Conservation (phyloP, 2,113 vertebrate genomes). For the Ursus arctos region DNA sequence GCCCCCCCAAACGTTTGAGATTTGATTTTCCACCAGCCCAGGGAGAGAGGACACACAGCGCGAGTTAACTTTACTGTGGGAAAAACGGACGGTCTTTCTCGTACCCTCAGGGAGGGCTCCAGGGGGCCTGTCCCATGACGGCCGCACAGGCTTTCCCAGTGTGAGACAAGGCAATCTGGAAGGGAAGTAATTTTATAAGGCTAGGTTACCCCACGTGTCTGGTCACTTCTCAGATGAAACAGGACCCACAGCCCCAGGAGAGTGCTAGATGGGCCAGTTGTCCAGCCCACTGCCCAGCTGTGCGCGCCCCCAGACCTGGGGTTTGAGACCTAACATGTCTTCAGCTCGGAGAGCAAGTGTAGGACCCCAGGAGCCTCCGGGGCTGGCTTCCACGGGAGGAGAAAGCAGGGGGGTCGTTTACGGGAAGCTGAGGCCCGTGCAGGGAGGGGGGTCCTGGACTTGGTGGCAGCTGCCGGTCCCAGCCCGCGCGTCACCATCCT, state of each 20-base stretch:
- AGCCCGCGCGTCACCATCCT: rapidly evolving
- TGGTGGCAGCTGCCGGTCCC: background rate
- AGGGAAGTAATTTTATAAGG: background rate
- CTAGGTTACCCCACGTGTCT: background rate
- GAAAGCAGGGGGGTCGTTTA: background rate
- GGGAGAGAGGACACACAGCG: background rate
- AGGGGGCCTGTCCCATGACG: background rate
- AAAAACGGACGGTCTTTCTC: background rate
- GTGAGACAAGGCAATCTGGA: background rate
- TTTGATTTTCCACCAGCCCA: background rate
- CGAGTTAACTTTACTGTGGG: background rate
- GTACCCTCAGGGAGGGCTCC: background rate
- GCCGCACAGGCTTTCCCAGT: background rate
- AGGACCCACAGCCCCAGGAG: background rate
- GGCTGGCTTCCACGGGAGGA: background rate
- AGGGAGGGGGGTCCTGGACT: background rate
- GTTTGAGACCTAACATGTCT: background rate
- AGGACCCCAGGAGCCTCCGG: background rate
- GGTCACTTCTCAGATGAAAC: background rate
- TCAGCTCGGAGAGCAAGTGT: background rate
- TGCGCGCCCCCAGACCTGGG: background rate
- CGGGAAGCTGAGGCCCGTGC: background rate
- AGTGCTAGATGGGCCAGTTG: background rate
- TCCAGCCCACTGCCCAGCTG: background rate
- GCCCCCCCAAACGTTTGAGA: background rate